Base-by-base conservation (phyloP, 1,140 invertebrate genomes). In the Drosophila chauvacae region DNA sequence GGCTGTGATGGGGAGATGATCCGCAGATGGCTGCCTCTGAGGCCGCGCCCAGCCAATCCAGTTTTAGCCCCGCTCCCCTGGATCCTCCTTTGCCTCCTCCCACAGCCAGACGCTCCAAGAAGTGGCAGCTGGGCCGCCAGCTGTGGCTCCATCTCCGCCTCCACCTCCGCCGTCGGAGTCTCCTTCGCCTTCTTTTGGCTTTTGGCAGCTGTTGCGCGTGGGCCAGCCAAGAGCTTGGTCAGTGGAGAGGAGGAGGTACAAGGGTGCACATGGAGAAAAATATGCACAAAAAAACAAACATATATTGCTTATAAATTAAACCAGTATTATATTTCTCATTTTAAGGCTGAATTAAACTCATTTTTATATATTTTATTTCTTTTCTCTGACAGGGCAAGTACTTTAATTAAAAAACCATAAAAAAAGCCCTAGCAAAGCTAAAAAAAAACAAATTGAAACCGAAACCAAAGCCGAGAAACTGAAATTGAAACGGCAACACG, bases 31-130 rank as follows among this genome's bases (percentile, higher is more conserved):
- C 48, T 64, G 51, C 30, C n/a, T 37, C 39, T 20, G 33, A 41
- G 13, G 68, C 70, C 80, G 77, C 80, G 80, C 80, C 80, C 70
- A 80, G 59, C 10, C 77, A 86, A 87, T 86, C 82, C 82, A 87
- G 82, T 86, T 86, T 87, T 14, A 5, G 11, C 11, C 55, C 39
- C 16, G 20, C n/a, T 51, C 28, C 37, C 6, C 35, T 11, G 28
- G 35, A 37, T 28, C 37, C 47, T 23, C 37, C 44, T 13, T 20
- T 10, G 30, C n/a, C 30, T 20, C 35, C 47, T 48, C 62, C 66
- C 35, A 53, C 66, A 16, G 41, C 11, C 20, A 65, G 42, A 62
- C 28, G 28, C 39, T 28, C 30, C 42, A 33, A 48, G 42, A 63
- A 50, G 51, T 74, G 61, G 74, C 39, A 62, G 44, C 47, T 61